Base-by-base conservation (phyloP, 2,113 vertebrate species). In the Bagarius yarrelli region DNA sequence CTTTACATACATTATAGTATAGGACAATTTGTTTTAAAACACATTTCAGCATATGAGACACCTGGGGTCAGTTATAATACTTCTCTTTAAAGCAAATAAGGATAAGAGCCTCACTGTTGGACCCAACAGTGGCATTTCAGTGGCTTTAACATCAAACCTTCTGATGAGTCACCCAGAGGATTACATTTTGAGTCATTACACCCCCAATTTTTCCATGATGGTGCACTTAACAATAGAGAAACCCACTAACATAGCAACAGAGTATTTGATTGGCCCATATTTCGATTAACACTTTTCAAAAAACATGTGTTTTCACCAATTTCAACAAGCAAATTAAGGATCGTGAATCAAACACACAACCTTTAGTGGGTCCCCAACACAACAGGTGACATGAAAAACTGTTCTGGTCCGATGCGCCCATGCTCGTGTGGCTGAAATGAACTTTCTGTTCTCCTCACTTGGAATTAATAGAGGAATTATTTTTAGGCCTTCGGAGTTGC, bases 381-480 rank as follows among this genome's bases (percentile, higher is more conserved):
- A 40, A 40, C 8, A 30, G 27, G 30, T 72, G 18, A 55, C 25
- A 53, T 72, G 25, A 53, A 32, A 21, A 21, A 53, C 19, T 71
- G 23, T 69, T 69, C 69, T 21, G 27, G 70, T 53, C 30, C 47
- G 53, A 18, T 72, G 25, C 15, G 1, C 47, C 18, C 19, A 52
- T 19, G 18, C 5, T 53, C 70, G 30, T 21, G 11, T 34, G 30
- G 70, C n/a, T 27, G 13, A 55, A 4, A 55, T 55, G 19, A 55
- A 73, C 19, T 34, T 2, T 27, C 50, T 73, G 9, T 53, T 73
- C 50, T 55, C 19, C 27, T 30, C 13, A 11, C 27, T 4, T 14
- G 14, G 69, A 72, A 25, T 69, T 69, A 69, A 44, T 69, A 44
- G 66, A 44, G 36, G 36, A 44, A 71, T 30, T 72, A 72, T 72